Evolutionary conservation across 1,140 invertebrate species (phyloP), one percentile per base, ranked within the genome.

Genomic region (Ostrea edulis): DNA sequence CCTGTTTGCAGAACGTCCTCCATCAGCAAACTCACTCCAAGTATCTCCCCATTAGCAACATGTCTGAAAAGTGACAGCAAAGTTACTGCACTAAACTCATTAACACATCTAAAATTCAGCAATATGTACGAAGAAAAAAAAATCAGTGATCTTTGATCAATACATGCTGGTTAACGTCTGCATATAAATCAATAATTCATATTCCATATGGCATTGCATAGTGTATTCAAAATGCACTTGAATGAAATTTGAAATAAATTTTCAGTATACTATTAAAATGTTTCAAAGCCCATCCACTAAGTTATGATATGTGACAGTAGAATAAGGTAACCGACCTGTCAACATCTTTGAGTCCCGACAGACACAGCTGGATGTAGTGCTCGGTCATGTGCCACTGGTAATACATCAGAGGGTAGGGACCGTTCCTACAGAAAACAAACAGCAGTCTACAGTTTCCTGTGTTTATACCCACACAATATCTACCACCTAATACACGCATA

Each of bases 1-100:
- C 94, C 94, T 53, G 92, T 90, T 83, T 92, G 92, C 29, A 95
- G 90, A 0, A 95, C 93, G 85, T 95, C 95, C 85, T 95, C 95
- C 94, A 95, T 94, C 20, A 94, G 89, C 9, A 95, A 83, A 7
- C 92, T 92, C 9, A 95, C 93, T 7, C 95, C 94, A 9, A 95
- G 92, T 22, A 95, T 94, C 88, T 95, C 95, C 11, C 94, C 94
- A 88, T 95, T 94, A 8, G 94, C 93, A 11, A 94, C 93, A 92
- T 94, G 94, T 87, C 94, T 95, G 44, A 52, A 51, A 77, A 35
- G 25, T 35, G 35, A 81, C 0, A 81, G 22, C 14, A 25, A 14
- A 81, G 55, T 8, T 62, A 62, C 17, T 20, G 17, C 7, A 62
- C 14, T n/a, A 62, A 7, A 62, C 17, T 17, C 3, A 20, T 5